Evolutionary conservation across 2,113 vertebrate species (phyloP).

Genomic region (Leptosomus discolor): DNA sequence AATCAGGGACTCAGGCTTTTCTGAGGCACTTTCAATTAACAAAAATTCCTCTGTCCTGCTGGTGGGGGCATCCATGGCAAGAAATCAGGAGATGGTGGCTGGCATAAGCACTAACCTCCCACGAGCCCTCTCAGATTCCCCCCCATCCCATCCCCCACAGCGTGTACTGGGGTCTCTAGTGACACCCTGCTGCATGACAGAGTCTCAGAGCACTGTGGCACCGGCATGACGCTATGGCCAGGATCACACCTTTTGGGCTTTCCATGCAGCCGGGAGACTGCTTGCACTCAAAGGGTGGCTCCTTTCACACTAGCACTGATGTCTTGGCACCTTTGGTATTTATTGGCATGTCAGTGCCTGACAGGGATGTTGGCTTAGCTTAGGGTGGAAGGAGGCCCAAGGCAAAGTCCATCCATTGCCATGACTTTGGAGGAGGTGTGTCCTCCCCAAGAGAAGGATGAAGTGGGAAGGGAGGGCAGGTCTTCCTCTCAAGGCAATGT

Average conservation of each 20-base stretch:
- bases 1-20: neutral
- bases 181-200: neutral
- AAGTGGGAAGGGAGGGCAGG: neutral
- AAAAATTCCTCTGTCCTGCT: neutral
- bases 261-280: too few relatives aligned
- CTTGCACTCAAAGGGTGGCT: neutral
- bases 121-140: neutral
- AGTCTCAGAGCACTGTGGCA: neutral
- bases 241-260: neutral
- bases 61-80: neutral
- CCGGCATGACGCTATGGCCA: neutral
- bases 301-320: too few relatives aligned
- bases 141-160: too few relatives aligned
- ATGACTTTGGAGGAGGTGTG: neutral
- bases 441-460: neutral
- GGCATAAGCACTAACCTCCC: neutral
- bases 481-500: neutral
- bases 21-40: neutral
- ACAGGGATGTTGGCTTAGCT: neutral
- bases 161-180: fast-evolving
- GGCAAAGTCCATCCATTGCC: neutral
- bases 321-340: neutral
- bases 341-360: neutral
- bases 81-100: neutral
- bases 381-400: neutral